Evolutionary conservation across 2,797 vertebrate genomes (phyloP).

Genomic region (Chelidonichthys spinosus): DNA sequence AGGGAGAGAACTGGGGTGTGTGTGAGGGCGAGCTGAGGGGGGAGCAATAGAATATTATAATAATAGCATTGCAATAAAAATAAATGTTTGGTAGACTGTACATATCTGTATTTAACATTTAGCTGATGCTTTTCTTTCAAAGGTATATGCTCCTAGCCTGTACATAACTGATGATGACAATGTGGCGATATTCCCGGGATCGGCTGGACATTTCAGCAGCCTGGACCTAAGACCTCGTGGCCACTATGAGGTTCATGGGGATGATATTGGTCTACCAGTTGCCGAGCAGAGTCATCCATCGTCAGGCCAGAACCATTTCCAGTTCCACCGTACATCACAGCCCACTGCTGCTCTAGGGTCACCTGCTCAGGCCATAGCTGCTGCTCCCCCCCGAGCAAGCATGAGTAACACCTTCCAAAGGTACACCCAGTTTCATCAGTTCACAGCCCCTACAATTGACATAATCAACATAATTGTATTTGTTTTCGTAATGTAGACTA

Average conservation of each 20-base stretch:
- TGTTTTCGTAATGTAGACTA: neutral
- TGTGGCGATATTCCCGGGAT: neutral
- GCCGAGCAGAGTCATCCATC: neutral
- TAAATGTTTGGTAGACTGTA: too few relatives aligned
- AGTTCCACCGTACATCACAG: neutral
- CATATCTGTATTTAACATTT: too few relatives aligned
- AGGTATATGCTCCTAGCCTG: neutral
- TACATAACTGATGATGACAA: neutral
- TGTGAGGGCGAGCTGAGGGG: too few relatives aligned
- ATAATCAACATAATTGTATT: too few relatives aligned
- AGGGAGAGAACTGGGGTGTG: too few relatives aligned
- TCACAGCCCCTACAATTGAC: too few relatives aligned
- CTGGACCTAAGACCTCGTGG: neutral
- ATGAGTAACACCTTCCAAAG: slow-evolving; percentile 3
- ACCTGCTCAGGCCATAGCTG: neutral
- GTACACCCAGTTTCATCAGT: neutral
- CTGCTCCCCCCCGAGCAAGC: neutral
- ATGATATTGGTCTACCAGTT: neutral
- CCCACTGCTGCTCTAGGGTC: neutral
- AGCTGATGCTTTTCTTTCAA: neutral
- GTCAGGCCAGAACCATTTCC: neutral
- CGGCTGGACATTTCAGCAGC: slow-evolving; percentile 1
- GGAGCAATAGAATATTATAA: too few relatives aligned
- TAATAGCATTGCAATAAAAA: too few relatives aligned
- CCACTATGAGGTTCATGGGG: slow-evolving; percentile 2